A percentile compares a stretch with the other conserved stretches of the same genome.
Evolutionary conservation across 2,113 vertebrate genomes (phyloP).

Genomic region (Trichomycterus rosablanca): DNA sequence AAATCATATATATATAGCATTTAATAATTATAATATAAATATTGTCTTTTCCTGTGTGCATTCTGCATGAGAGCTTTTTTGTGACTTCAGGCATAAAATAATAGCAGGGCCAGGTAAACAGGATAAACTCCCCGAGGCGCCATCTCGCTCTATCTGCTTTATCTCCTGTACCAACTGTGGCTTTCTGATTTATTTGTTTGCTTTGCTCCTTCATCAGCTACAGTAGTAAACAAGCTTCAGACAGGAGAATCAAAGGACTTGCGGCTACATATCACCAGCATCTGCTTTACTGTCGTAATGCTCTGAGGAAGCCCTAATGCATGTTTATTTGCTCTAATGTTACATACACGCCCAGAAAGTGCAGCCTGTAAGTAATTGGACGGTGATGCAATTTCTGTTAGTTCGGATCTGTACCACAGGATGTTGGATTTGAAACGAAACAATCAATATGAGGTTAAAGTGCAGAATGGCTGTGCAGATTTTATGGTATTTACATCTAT

Average conservation of each 20-base stretch:
- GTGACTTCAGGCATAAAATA: slow-evolving; percentile 29
- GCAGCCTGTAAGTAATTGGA: slow-evolving; percentile 10
- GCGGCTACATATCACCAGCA: slow-evolving; percentile 11
- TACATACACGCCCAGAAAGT: neutral
- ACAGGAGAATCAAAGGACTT: slow-evolving; percentile 37
- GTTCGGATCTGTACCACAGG: neutral
- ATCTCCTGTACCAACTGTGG: slow-evolving; percentile 35
- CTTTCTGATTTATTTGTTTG: slow-evolving; percentile 44
- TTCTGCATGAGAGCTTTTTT: neutral
- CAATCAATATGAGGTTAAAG: neutral
- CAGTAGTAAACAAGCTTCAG: slow-evolving; percentile 42
- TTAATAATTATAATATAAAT: slow-evolving; percentile 29
- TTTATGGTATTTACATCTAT: neutral
- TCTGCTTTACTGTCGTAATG: slow-evolving; percentile 21
- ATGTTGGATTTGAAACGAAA: too few species aligned
- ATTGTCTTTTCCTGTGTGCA: slow-evolving; percentile 11
- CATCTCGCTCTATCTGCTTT: slow-evolving; percentile 21
- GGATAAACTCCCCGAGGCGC: slow-evolving; percentile 8
- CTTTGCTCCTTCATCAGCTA: slow-evolving; percentile 39
- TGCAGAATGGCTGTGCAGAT: neutral
- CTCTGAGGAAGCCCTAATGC: neutral
- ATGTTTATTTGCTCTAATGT: slow-evolving; percentile 26
- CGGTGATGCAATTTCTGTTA: neutral
- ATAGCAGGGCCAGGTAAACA: slow-evolving; percentile 38
- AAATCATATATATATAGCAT: slow-evolving; percentile 16